Conservation (phyloP, 1,140 invertebrate genomes). For the Yoshiicerus persimilis region DNA sequence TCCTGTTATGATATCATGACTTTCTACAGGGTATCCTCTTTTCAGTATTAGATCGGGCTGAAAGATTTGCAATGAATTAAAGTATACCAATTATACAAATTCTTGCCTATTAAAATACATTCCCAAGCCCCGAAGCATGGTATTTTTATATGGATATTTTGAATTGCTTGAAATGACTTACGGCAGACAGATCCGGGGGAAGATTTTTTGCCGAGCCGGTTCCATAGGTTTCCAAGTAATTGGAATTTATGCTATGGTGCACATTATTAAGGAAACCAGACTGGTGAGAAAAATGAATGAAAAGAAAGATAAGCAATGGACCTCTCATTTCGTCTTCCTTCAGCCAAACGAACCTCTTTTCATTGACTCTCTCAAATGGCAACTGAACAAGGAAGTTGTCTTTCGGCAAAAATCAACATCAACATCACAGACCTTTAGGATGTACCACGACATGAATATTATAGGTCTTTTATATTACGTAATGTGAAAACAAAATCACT, state of each 20-base stretch:
- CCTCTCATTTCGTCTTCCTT: not conserved
- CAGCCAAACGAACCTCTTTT: not conserved
- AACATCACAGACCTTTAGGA: too few species aligned
- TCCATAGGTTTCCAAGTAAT: not conserved
- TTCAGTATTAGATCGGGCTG: conserved; percentile 12
- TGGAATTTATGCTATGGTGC: not conserved
- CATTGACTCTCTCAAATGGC: not conserved
- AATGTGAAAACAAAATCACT: too few species aligned
- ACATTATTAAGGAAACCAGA: not conserved
- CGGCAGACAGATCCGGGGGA: not conserved
- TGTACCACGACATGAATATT: too few species aligned
- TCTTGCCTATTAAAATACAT: not conserved
- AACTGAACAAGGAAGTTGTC: not conserved
- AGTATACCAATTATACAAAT: not conserved
- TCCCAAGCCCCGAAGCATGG: not conserved
- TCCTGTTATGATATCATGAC: conserved; percentile 17
- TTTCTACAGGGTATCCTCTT: conserved; percentile 33
- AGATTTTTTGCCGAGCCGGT: not conserved
- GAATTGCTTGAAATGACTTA: not conserved
- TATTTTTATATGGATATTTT: not conserved
- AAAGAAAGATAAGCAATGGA: not conserved
- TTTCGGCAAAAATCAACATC: not conserved
- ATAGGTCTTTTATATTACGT: too few species aligned
- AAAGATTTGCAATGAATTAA: not conserved
- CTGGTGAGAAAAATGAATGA: not conserved